phyloP scores from a whole-genome alignment of 1,140 invertebrate genomes.

The Drosophila athabasca region DNA sequence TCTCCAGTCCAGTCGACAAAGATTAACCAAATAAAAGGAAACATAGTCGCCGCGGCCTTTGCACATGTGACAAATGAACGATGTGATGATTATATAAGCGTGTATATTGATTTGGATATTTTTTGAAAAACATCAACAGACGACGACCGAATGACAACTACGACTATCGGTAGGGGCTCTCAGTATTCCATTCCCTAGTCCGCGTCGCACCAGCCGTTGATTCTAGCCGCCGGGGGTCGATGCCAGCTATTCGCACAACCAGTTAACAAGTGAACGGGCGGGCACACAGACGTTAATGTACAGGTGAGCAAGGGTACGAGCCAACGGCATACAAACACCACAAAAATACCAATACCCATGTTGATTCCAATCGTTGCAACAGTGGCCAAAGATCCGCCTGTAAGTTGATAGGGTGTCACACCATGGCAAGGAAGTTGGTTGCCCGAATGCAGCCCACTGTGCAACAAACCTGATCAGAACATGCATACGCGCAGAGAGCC shows the following conservation, averaged over 20 bases:
- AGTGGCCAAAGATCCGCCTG: not conserved
- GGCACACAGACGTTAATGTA: constrained; percentile 23
- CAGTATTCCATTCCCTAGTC: constrained; percentile 17
- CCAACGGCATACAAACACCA: constrained; percentile 32
- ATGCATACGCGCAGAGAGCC: constrained; percentile 13
- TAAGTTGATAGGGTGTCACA: too few species aligned
- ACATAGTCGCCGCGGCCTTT: too few species aligned
- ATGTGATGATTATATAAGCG: too few species aligned
- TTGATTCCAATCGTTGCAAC: not conserved
- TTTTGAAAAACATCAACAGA: too few species aligned
- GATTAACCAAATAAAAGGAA: too few species aligned
- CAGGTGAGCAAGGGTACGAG: constrained; percentile 39
- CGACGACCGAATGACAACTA: constrained; percentile 27
- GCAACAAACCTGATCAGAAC: constrained; percentile 62
- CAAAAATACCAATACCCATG: not conserved
- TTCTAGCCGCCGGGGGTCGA: constrained; percentile 66
- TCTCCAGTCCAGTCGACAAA: not conserved
- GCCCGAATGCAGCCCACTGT: constrained; percentile 38
- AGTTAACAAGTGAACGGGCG: constrained; percentile 63
- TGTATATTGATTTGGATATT: too few species aligned
- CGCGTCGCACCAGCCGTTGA: constrained; percentile 50
- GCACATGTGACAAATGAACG: too few species aligned
- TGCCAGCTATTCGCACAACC: constrained; percentile 72
- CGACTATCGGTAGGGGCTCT: constrained; percentile 44
- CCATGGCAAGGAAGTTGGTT: too few species aligned